Base-by-base conservation (phyloP, 2,113 vertebrate genomes). In the Gadus macrocephalus region DNA sequence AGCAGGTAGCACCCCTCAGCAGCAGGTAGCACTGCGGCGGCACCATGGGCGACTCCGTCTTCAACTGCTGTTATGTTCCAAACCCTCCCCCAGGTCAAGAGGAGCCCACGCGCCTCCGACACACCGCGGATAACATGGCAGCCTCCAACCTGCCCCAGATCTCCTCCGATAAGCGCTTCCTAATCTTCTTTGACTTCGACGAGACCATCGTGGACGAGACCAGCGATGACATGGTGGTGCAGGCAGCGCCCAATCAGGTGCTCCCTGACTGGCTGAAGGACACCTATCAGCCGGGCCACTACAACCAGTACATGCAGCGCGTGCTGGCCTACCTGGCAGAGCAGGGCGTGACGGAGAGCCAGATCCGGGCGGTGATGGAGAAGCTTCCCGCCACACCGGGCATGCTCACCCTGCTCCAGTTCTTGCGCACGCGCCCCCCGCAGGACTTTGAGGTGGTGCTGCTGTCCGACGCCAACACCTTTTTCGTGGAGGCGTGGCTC, bases 111-210 rank as follows among this genome's bases (percentile, higher is more conserved):
- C 66, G 75, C 60, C 62, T 81, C 74, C 68, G 78, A 58, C 22
- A 5, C 25, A 14, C 15, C 25, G 0, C 79, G 1, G 70, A 84
- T 1, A 88, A 71, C 80, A 94, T 94, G 93, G 91, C 92, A 4
- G 87, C 82, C 19, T 55, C 86, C 7, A 31, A 80, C 1, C 82
- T 85, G 0, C 8, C 79, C 0, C 75, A 81, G 17, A 70, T 83
- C 58, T 68, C 87, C 56, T 75, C 82, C 0, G 76, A 91, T 1
- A 93, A 93, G 17, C 93, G 85, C 14, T 95, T 94, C 88, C 91
- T 99, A 70, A 92, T 99, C 59, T 88, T 96, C 83, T 99, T 99
- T 0, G 97, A 99, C 85, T 99, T 99, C 0, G 97, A 99, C 0
- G 96, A 98, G 91, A 99, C 97, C 20, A 93, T 99, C 68, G 89